Evolutionary conservation across 2,113 vertebrate species (phyloP), one percentile per base, ranked within the genome.

Genomic region (Bambusicola thoracicus): DNA sequence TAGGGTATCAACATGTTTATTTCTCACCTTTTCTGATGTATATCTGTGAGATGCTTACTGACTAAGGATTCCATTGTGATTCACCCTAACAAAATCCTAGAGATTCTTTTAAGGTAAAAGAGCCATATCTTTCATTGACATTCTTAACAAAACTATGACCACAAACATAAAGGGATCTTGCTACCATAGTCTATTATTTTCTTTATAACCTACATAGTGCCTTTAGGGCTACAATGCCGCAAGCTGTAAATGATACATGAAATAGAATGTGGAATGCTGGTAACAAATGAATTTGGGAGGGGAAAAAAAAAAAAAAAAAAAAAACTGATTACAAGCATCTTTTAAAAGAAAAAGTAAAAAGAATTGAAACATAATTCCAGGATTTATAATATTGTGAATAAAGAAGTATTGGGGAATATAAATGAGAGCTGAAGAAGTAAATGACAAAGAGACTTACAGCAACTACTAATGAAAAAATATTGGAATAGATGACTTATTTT

Each of bases 311-410:
- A 51, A 22, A 21, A 44, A 19, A 49, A 40, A 10, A 25, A 51
- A 25, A 53, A 53, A 27, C 5, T 61, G 27, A 83, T 46, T 73
- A 22, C 8, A 76, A 70, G 0, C 5, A 69, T 67, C 30, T 30
- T 72, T 82, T 68, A 30, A 81, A 85, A 44, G 27, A 8, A 22
- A 22, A 24, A 41, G 16, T 10, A 34, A 6, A 63, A 7, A 70
- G 4, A 19, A 53, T 16, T 61, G 2, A 11, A 68, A 66, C 10
- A 32, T 73, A 34, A 90, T 94, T 75, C 14, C 67, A 76, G 77
- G 79, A 77, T 94, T 96, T 90, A 70, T 79, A 88, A 78, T 46
- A 11, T 34, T 72, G 41, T 70, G 40, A 87, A 77, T 86, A 88
- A 90, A 95, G 74, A 41, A 2, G 10, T 43, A 40, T 25, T 53